Evolutionary conservation across 2,797 vertebrate species (phyloP).

Genomic region (Mus spretus): DNA sequence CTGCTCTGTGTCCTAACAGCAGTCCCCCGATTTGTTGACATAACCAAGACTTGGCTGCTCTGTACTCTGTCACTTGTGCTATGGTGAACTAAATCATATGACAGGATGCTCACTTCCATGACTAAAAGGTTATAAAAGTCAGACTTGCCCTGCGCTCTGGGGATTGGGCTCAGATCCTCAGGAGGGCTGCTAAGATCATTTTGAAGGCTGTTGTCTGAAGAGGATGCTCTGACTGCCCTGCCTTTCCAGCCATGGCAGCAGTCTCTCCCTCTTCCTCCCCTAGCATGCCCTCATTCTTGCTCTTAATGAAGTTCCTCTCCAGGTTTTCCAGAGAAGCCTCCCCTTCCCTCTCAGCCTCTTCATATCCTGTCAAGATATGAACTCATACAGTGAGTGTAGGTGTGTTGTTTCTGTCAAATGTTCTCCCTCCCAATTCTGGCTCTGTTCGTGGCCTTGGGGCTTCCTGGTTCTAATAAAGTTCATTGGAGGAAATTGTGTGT

Average conservation of each 20-base stretch:
- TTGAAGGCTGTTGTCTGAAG: background rate
- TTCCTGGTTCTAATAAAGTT: background rate
- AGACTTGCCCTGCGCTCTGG: too few relatives aligned
- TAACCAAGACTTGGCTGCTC: background rate
- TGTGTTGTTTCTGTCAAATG: background rate
- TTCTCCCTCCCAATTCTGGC: background rate
- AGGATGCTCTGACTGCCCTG: background rate
- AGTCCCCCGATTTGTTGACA: background rate
- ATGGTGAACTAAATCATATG: background rate
- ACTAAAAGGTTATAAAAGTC: background rate
- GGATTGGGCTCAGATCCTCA: background rate
- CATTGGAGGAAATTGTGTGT: background rate
- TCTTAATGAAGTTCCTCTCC: background rate
- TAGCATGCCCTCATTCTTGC: background rate
- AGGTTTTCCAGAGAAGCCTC: background rate
- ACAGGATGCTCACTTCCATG: background rate
- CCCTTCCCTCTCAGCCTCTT: background rate
- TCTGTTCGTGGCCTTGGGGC: background rate
- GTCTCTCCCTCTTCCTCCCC: background rate
- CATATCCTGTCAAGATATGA: background rate
- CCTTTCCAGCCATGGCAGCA: background rate
- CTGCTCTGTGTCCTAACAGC: background rate
- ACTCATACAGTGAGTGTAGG: too few relatives aligned
- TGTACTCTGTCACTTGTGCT: background rate
- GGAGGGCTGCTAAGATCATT: background rate